Evolutionary conservation across 2,113 vertebrate genomes (phyloP).

Genomic region (Oophaga pumilio): DNA sequence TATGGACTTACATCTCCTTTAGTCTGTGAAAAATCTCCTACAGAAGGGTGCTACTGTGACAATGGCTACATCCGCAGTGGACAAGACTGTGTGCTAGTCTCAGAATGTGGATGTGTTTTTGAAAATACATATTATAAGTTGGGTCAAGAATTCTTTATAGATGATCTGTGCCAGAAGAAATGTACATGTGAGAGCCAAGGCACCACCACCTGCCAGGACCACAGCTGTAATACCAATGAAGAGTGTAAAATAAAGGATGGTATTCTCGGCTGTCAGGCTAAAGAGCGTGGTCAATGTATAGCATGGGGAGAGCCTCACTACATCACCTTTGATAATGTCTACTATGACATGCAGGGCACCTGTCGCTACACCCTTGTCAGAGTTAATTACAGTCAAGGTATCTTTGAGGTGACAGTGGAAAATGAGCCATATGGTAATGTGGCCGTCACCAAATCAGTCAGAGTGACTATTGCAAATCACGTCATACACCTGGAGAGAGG

Average conservation of each 20-base stretch:
- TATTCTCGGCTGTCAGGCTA: slow-evolving; percentile 6
- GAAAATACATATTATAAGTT: slow-evolving; percentile 68
- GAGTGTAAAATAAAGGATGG: slow-evolving; percentile 18
- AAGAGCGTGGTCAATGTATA: slow-evolving; percentile 65
- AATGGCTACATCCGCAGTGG: slow-evolving; percentile 74
- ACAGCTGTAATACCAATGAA: background rate
- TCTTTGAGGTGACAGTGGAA: slow-evolving; percentile 69
- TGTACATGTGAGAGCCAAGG: slow-evolving; percentile 72
- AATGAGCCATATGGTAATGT: slow-evolving; percentile 65
- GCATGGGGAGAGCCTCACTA: slow-evolving; percentile 73
- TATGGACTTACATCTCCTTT: slow-evolving; percentile 54
- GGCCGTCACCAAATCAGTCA: slow-evolving; percentile 64
- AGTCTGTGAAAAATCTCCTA: slow-evolving; percentile 68
- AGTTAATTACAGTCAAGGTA: background rate
- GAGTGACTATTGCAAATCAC: slow-evolving; percentile 63
- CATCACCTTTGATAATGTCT: slow-evolving; percentile 68
- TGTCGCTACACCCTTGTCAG: slow-evolving; percentile 64
- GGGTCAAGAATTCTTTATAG: slow-evolving; percentile 59
- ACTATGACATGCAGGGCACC: slow-evolving; percentile 73
- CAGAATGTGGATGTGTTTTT: slow-evolving; percentile 75
- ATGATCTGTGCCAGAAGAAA: slow-evolving; percentile 70
- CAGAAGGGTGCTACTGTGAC: slow-evolving; percentile 76
- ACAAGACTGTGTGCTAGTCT: slow-evolving; percentile 69
- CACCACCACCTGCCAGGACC: background rate
- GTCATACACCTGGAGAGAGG: slow-evolving; percentile 64